Conservation (phyloP, 2,113 vertebrate species). For the Osmerus mordax region DNA sequence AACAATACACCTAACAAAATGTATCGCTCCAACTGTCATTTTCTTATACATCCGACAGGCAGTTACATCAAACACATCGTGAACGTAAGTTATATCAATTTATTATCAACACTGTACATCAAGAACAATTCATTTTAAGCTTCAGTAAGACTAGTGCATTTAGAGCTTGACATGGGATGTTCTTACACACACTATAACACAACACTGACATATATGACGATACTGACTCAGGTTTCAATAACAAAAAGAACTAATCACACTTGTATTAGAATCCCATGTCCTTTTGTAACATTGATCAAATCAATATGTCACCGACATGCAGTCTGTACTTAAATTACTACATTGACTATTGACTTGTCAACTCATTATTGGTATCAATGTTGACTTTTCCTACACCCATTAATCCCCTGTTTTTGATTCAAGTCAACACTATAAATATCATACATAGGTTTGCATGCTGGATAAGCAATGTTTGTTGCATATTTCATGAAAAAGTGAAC, state of each 20-base stretch:
- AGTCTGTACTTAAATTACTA: no score
- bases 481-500: neutral
- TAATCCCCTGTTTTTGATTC: neutral
- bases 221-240: neutral
- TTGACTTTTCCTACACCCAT: neutral
- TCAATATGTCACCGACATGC: neutral
- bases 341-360: no score
- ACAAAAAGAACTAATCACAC: neutral
- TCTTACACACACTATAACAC: neutral
- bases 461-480: neutral
- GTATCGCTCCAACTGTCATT: neutral
- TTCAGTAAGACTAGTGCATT: neutral
- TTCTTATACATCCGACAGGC: no score
- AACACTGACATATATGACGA: neutral
- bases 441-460: neutral
- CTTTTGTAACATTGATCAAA: constrained; percentile 2
- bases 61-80: neutral
- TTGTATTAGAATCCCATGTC: neutral
- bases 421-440: neutral
- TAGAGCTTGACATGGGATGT: neutral
- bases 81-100: constrained; percentile 7
- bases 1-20: neutral
- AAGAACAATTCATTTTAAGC: neutral
- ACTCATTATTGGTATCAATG: neutral
- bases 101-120: constrained; percentile 29